Evolutionary conservation across 2,113 vertebrate genomes (phyloP), one percentile per base, ranked within the genome.

Genomic region (Trogon melanurus): DNA sequence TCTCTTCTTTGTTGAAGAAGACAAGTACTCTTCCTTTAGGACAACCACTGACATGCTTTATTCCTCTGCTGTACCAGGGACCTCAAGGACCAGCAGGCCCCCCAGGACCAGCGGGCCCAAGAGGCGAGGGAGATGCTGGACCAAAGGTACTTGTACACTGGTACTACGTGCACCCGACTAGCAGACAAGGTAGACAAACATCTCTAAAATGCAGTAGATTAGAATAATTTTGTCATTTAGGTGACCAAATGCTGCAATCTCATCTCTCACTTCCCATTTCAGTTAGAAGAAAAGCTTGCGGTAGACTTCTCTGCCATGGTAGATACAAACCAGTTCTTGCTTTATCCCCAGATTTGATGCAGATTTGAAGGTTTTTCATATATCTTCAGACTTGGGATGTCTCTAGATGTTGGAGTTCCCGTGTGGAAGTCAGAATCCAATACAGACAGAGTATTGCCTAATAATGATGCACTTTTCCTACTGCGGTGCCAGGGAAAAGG

Each of bases 91-190:
- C 98, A 87, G 93, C 96, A 60, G 99, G 98, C 32, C 93, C 93
- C 50, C 97, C 97, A 18, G 99, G 99, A 95, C 98, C 98, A 67
- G 83, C 93, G 71, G 99, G 98, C 58, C 96, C 97, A 76, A 98
- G 96, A 94, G 98, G 98, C 3, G 50, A 97, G 85, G 98, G 98
- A 90, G 96, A 98, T 73, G 97, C 98, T 50, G 98, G 99, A 89
- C 81, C 95, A 66, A 99, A 99, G 97, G 99, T 99, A 95, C 11
- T 45, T 70, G 15, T 85, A 15, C 30, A 66, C 11, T 41, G 16
- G 16, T 60, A 65, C 25, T 58, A 57, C 8, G 5, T 82, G 15
- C 32, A 41, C n/a, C 26, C 88, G 64, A 82, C 48, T 34, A 16
- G 20, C 36, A 64, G 64, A 34, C 41, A 36, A 62, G 51, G 22